These are phyloP conservation scores for Mycetomoellerius zeteki DNA, from an alignment of 1,140 invertebrate species.

Conservation along the genomic window DNA sequence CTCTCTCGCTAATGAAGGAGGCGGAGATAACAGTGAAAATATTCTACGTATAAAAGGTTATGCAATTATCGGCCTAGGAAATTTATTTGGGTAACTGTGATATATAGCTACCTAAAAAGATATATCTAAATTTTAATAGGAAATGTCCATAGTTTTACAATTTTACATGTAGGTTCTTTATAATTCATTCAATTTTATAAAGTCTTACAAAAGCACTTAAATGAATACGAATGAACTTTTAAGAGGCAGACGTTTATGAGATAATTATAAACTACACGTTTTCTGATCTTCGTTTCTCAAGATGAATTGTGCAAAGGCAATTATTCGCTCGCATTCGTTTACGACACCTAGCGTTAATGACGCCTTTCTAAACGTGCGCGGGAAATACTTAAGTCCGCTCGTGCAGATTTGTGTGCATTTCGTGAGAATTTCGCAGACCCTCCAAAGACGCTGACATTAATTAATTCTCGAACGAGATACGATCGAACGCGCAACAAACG, in stretches of 20 bases:
- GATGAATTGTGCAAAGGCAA: constrained; percentile 39
- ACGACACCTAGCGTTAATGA: constrained; percentile 43
- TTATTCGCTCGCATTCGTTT: constrained; percentile 57
- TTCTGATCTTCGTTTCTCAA: constrained; percentile 26
- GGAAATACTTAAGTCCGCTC: constrained; percentile 37
- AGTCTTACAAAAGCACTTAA: no score
- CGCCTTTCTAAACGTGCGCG: constrained; percentile 66
- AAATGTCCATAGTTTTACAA: background rate
- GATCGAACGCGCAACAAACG: constrained; percentile 74
- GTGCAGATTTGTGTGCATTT: constrained; percentile 74
- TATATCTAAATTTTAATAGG: background rate
- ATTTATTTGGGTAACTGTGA: background rate
- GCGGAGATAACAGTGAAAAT: constrained; percentile 10
- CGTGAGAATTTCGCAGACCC: constrained; percentile 72
- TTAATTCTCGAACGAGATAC: constrained; percentile 75
- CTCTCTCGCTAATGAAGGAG: background rate
- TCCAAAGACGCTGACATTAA: constrained; percentile 74
- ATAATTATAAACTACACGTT: background rate
- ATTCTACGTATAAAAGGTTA: background rate
- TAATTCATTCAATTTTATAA: background rate
- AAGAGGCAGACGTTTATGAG: background rate
- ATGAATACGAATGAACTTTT: background rate
- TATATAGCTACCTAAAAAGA: background rate
- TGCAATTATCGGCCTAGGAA: background rate
- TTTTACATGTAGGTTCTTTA: background rate